Percentiles rank a stretch among this genome's conserved stretches.
These are phyloP conservation scores for Lindbergichthys nudifrons DNA, from an alignment of 2,797 vertebrate species.

Conservation along the genomic window DNA sequence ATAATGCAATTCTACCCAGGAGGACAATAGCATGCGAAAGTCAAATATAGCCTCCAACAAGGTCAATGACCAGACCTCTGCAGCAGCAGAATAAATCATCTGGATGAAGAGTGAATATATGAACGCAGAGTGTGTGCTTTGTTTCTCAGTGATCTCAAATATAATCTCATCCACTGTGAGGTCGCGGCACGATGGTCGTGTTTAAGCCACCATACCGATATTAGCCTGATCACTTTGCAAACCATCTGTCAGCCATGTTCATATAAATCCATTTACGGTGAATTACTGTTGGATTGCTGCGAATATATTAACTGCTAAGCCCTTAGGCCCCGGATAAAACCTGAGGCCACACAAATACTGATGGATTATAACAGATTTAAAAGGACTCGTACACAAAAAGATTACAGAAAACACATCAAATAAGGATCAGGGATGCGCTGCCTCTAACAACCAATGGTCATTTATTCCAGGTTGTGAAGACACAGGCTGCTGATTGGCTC, in stretches of 20 bases:
- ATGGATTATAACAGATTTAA: constrained; percentile 73
- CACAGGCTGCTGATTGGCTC: background rate
- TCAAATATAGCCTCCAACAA: constrained; percentile 36
- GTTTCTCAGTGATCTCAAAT: constrained; percentile 14
- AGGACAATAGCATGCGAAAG: constrained; percentile 20
- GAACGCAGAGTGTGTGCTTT: background rate
- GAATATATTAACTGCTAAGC: constrained; percentile 53
- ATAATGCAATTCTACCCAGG: constrained; percentile 29
- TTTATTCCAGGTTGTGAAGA: background rate
- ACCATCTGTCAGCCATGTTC: constrained; percentile 61
- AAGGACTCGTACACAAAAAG: constrained; percentile 23
- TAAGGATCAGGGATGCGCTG: constrained; percentile 11
- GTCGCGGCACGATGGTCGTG: constrained; percentile 5
- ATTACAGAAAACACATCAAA: constrained; percentile 28
- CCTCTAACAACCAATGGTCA: background rate
- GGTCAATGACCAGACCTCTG: constrained; percentile 22
- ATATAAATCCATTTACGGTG: constrained; percentile 68
- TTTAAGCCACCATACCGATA: constrained; percentile 39
- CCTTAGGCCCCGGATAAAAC: constrained; percentile 18
- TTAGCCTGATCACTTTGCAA: constrained; percentile 56
- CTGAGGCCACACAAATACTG: constrained; percentile 37
- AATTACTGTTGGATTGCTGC: constrained; percentile 47
- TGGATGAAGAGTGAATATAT: background rate
- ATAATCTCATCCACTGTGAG: constrained; percentile 28
- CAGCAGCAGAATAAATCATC: constrained; percentile 12